Conservation (phyloP, 1,140 invertebrate species). For the Adelges cooleyi region DNA sequence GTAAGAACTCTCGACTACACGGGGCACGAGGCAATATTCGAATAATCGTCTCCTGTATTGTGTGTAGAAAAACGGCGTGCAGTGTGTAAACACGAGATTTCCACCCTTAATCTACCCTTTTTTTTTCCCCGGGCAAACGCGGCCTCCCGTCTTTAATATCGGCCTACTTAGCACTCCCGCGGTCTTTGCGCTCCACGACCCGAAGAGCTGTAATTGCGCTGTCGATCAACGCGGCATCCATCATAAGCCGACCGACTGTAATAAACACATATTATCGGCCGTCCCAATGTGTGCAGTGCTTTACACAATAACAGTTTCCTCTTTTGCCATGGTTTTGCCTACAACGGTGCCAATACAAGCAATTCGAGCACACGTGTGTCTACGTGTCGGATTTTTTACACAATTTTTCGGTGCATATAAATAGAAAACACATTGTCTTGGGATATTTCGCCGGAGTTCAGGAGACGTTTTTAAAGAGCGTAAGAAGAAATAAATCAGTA, state of each 20-base stretch:
- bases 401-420: too few relatives aligned
- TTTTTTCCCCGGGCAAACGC: slow-evolving; percentile 6
- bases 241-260: slow-evolving; percentile 16
- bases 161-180: slow-evolving; percentile 13
- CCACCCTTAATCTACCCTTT: slow-evolving; percentile 18
- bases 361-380: too few relatives aligned
- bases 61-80: neutral
- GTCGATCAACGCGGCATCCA: slow-evolving; percentile 22
- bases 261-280: neutral
- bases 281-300: neutral
- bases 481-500: too few relatives aligned
- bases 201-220: slow-evolving; percentile 19
- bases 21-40: slow-evolving; percentile 1
- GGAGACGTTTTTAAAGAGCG: too few relatives aligned
- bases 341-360: too few relatives aligned
- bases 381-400: too few relatives aligned
- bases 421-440: too few relatives aligned
- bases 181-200: neutral
- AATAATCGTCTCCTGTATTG: neutral
- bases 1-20: neutral
- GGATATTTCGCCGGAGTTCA: too few relatives aligned
- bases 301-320: too few relatives aligned
- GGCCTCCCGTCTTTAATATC: slow-evolving; percentile 25
- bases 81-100: slow-evolving; percentile 21
- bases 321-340: too few relatives aligned